Percentiles rank a stretch among this genome's conserved stretches.
phyloP scores from a whole-genome alignment of 2,888 invertebrate species.

The Nomada ruficornis region DNA sequence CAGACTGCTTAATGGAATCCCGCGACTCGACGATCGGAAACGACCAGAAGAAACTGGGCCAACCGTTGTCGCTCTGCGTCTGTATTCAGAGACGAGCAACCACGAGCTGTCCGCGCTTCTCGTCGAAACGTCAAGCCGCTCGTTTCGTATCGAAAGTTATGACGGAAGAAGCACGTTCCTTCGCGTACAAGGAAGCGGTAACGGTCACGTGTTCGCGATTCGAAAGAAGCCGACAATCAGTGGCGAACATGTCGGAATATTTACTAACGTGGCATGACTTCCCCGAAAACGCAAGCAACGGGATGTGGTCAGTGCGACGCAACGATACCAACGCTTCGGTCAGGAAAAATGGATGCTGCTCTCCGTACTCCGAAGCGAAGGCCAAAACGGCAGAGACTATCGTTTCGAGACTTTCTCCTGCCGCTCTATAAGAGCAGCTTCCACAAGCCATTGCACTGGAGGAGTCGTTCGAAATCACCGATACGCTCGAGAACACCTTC shows the following conservation, averaged over 20 bases:
- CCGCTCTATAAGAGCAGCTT: slow-evolving; percentile 4
- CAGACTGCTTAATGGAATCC: slow-evolving; percentile 30
- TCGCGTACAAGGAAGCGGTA: too few relatives aligned
- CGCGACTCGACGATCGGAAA: slow-evolving; percentile 20
- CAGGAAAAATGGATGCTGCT: slow-evolving; percentile 43
- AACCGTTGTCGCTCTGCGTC: neutral
- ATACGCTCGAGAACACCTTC: slow-evolving; percentile 24
- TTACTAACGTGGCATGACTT: slow-evolving; percentile 36
- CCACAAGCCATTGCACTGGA: neutral
- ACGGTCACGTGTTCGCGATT: slow-evolving; percentile 16
- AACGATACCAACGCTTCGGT: slow-evolving; percentile 15
- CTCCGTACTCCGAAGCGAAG: slow-evolving; percentile 21
- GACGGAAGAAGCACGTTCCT: neutral
- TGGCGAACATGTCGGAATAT: slow-evolving; percentile 36
- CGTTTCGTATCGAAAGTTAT: neutral
- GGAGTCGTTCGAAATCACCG: slow-evolving; percentile 33
- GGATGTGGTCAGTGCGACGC: neutral
- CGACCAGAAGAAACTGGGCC: slow-evolving; percentile 32
- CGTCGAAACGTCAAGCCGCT: neutral
- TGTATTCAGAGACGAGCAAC: slow-evolving; percentile 10
- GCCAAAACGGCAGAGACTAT: slow-evolving; percentile 13
- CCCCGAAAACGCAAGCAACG: slow-evolving; percentile 33
- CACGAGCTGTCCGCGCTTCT: slow-evolving; percentile 1
- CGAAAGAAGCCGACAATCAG: slow-evolving; percentile 17
- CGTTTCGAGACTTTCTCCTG: slow-evolving; percentile 63